These are phyloP conservation scores for Trichonephila clavata DNA, from an alignment of 1,140 invertebrate species.

Conservation along the genomic window DNA sequence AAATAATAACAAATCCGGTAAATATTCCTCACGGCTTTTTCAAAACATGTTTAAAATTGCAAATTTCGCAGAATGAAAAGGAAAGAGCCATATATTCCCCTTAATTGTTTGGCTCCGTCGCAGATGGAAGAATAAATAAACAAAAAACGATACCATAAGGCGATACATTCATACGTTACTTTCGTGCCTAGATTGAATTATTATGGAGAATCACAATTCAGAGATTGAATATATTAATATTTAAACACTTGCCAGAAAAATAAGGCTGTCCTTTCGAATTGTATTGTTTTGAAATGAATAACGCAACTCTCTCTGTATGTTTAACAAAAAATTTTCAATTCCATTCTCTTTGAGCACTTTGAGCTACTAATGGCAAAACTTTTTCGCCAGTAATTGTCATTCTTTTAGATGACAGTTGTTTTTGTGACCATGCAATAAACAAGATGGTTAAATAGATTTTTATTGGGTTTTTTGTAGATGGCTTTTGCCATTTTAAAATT, in stretches of 20 bases:
- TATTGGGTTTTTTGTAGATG: not conserved
- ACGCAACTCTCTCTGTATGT: not conserved
- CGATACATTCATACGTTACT: constrained; percentile 23
- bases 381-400: not conserved
- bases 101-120: not conserved
- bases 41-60: constrained; percentile 34
- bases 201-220: constrained; percentile 41
- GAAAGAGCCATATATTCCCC: not conserved
- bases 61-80: constrained; percentile 15
- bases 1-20: not conserved
- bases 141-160: not conserved
- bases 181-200: constrained; percentile 45
- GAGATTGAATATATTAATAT: constrained; percentile 42
- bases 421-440: constrained; percentile 17
- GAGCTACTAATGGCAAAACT: not conserved
- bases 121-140: not conserved
- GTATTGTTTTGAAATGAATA: constrained; percentile 1
- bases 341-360: not conserved
- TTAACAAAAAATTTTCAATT: not conserved
- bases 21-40: not conserved
- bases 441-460: not conserved
- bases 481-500: not conserved
- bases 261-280: not conserved
- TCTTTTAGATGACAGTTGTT: not conserved
- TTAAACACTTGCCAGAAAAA: constrained; percentile 18